Evolutionary conservation across 1,140 invertebrate species (phyloP).

Genomic region (Vanessa tameamea): DNA sequence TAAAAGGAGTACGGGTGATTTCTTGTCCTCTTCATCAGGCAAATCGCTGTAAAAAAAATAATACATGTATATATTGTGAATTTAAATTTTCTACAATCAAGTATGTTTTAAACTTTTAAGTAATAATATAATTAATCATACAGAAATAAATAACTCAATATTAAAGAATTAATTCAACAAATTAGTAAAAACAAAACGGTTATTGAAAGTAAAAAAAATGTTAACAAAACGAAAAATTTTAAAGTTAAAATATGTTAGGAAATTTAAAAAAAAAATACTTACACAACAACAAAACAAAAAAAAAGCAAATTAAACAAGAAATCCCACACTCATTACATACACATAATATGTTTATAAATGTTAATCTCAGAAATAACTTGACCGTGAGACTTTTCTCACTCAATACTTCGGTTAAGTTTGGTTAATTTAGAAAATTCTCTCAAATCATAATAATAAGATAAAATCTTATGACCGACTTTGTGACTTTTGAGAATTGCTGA

Average conservation of each 20-base stretch:
- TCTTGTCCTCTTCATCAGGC: constrained; percentile 75
- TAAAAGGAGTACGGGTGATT: constrained; percentile 72
- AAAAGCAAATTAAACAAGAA: background rate
- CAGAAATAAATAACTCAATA: background rate
- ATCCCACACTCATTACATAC: constrained; percentile 2
- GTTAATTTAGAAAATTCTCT: background rate
- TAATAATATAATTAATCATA: background rate
- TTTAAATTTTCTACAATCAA: background rate
- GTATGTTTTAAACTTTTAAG: background rate
- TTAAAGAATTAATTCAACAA: background rate
- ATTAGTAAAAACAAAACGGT: constrained; percentile 7
- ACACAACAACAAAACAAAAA: constrained; percentile 25
- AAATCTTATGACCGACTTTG: constrained; percentile 1
- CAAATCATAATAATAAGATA: too few relatives aligned
- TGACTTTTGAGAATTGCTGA: background rate
- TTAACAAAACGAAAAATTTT: constrained; percentile 21
- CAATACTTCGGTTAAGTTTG: background rate
- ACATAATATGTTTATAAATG: background rate
- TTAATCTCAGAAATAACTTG: background rate
- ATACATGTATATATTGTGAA: background rate
- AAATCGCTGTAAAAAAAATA: constrained; percentile 69
- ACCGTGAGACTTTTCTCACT: constrained; percentile 8
- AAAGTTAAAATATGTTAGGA: constrained; percentile 14
- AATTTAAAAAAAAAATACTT: constrained; percentile 34
- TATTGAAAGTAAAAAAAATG: constrained; percentile 1